These are phyloP conservation scores for Exephanes ischioxanthus DNA, from an alignment of 2,888 invertebrate species.

Conservation along the genomic window DNA sequence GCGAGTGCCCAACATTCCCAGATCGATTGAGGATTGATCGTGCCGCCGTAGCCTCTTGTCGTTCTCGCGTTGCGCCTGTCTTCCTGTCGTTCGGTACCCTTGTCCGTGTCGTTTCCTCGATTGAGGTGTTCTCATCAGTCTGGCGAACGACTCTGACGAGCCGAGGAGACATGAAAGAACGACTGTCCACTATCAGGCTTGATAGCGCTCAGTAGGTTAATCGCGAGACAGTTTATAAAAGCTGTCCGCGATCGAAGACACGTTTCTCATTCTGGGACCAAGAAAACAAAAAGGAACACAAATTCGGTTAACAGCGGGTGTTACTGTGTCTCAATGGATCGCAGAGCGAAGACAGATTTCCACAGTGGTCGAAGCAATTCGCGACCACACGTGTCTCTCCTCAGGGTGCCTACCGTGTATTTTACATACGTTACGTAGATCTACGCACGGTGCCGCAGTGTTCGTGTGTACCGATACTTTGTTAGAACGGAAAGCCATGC, in stretches of 20 bases:
- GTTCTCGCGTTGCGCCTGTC: constrained; percentile 42
- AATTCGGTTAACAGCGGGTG: constrained; percentile 12
- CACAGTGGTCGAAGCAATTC: constrained; percentile 62
- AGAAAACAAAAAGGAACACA: not conserved
- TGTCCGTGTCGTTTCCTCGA: constrained; percentile 23
- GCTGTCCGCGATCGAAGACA: not conserved
- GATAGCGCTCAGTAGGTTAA: not conserved
- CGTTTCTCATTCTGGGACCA: not conserved
- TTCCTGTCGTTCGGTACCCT: not conserved
- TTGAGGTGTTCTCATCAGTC: constrained; percentile 49
- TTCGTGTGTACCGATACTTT: constrained; percentile 16
- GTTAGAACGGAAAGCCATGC: not conserved
- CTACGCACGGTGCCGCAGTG: not conserved
- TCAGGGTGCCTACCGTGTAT: constrained; percentile 27
- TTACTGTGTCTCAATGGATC: constrained; percentile 47
- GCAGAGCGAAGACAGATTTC: constrained; percentile 57
- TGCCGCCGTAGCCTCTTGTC: constrained; percentile 10
- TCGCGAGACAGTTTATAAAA: constrained; percentile 16
- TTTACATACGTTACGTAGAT: constrained; percentile 52
- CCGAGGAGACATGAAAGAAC: constrained; percentile 23
- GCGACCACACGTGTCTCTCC: constrained; percentile 49
- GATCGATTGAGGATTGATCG: constrained; percentile 46
- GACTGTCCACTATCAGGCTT: not conserved
- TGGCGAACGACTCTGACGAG: constrained; percentile 23
- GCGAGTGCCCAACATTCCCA: constrained; percentile 33